A percentile compares a stretch with the other conserved stretches of the same genome.
phyloP scores from a whole-genome alignment of 2,797 vertebrate genomes.

The Agapornis canus region DNA sequence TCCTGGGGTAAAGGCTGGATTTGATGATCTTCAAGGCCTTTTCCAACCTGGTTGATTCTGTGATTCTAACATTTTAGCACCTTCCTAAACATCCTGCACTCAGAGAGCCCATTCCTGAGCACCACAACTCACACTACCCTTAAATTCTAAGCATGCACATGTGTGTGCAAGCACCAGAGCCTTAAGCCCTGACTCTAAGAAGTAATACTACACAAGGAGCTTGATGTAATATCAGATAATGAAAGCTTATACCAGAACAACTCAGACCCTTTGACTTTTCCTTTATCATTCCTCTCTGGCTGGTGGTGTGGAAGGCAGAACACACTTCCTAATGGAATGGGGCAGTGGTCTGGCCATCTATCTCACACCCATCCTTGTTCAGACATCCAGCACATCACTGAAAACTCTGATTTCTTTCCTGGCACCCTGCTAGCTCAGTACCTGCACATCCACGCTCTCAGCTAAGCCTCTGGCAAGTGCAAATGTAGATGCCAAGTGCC shows the following conservation, averaged over 20 bases:
- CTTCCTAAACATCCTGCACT: neutral
- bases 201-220: rapidly evolving
- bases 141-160: rapidly evolving
- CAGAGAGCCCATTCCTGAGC: rapidly evolving
- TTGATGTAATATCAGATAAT: neutral
- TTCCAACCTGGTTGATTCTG: neutral
- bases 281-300: neutral
- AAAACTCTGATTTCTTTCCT: neutral
- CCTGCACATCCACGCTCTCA: neutral
- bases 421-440: neutral
- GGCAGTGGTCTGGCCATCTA: rapidly evolving
- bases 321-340: neutral
- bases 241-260: neutral
- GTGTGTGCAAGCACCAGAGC: neutral
- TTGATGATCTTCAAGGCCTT: neutral
- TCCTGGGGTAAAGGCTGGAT: neutral
- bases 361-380: neutral
- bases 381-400: neutral
- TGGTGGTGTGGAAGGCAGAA: neutral
- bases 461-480: neutral
- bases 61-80: neutral
- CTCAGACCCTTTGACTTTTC: neutral
- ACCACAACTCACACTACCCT: rapidly evolving
- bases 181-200: neutral
- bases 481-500: neutral